Percentiles rank a stretch among this genome's conserved stretches.
These are phyloP conservation scores for Sericinus montela DNA, from an alignment of 2,888 invertebrate species.

Conservation along the genomic window DNA sequence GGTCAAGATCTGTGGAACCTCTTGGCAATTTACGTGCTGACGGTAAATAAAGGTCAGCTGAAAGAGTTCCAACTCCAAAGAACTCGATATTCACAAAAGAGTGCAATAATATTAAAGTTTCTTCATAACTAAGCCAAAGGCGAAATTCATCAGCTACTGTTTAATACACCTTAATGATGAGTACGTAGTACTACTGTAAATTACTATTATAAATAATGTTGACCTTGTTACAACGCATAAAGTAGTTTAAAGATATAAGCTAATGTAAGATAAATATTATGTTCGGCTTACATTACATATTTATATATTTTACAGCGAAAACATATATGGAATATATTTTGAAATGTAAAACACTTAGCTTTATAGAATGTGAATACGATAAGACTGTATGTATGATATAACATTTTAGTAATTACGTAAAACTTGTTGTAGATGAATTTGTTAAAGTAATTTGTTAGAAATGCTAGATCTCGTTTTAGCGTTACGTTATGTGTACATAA, in stretches of 20 bases:
- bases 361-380: conserved; percentile 50
- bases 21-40: conserved; percentile 69
- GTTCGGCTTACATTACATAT: conserved; percentile 5
- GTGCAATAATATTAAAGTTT: conserved; percentile 60
- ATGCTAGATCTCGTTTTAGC: conserved; percentile 72
- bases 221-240: conserved; percentile 32
- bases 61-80: conserved; percentile 44
- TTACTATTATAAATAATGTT: conserved; percentile 28
- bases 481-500: conserved; percentile 33
- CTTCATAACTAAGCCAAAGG: conserved; percentile 65
- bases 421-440: conserved; percentile 44
- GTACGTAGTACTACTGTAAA: conserved; percentile 36
- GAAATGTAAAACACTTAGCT: conserved; percentile 24
- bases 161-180: conserved; percentile 27
- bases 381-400: conserved; percentile 60
- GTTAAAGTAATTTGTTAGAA: conserved; percentile 52
- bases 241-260: conserved; percentile 5
- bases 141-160: conserved; percentile 29
- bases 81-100: conserved; percentile 43
- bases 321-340: background rate
- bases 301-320: background rate
- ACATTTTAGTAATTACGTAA: conserved; percentile 25
- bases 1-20: conserved; percentile 79
- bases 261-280: conserved; percentile 7
- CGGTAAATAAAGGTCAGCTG: conserved; percentile 55